Percentiles rank a stretch among this genome's conserved stretches.
These are phyloP conservation scores for Drosophila bunnanda DNA, from an alignment of 2,888 invertebrate species.

Conservation along the genomic window DNA sequence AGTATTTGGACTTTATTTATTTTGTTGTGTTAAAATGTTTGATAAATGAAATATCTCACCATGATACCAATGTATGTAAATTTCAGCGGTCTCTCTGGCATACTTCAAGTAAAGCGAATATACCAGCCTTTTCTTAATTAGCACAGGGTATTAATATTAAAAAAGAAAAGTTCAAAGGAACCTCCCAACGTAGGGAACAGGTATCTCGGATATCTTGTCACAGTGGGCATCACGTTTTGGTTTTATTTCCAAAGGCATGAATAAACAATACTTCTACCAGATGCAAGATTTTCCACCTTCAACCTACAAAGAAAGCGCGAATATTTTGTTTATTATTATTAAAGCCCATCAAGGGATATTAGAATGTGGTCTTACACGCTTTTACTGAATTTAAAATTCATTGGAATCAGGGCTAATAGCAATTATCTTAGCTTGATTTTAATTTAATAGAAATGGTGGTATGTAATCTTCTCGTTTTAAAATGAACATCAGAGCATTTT, in stretches of 20 bases:
- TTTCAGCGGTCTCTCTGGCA: background rate
- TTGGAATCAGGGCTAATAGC: background rate
- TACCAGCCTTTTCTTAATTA: background rate
- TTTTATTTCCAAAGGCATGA: constrained; percentile 7
- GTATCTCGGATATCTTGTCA: constrained; percentile 5
- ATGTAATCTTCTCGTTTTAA: background rate
- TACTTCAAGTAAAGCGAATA: background rate
- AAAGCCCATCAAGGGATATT: background rate
- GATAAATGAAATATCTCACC: background rate
- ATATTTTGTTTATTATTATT: constrained; percentile 3
- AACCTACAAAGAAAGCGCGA: too few species aligned
- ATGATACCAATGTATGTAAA: background rate
- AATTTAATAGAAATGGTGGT: background rate
- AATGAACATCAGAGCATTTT: background rate
- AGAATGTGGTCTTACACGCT: background rate
- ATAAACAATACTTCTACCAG: background rate
- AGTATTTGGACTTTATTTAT: background rate
- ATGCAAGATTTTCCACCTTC: too few species aligned
- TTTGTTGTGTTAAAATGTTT: too few species aligned
- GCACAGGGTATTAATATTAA: background rate
- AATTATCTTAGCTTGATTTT: background rate
- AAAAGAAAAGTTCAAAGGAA: constrained; percentile 23
- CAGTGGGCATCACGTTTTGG: background rate
- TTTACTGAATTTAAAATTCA: background rate
- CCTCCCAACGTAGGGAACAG: background rate